Evolutionary conservation across 2,797 vertebrate genomes (phyloP).

Genomic region (Decapterus maruadsi): DNA sequence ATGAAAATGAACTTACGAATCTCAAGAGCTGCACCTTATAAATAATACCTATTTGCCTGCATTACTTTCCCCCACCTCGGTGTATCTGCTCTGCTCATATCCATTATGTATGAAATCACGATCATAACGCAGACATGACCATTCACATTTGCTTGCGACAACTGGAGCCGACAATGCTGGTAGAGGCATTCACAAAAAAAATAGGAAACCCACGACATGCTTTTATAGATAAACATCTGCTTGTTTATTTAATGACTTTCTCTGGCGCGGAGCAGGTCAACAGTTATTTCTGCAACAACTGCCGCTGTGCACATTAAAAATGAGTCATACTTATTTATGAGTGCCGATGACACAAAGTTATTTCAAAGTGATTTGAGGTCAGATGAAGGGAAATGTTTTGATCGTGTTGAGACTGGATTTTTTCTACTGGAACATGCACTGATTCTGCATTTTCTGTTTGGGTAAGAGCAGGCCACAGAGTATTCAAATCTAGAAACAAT

Average conservation of each 20-base stretch:
- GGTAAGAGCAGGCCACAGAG: background rate
- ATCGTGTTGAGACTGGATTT: background rate
- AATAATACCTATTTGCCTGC: conserved; percentile 27
- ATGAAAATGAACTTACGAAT: conserved; percentile 28
- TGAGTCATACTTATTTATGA: too few species aligned
- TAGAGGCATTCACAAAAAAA: background rate
- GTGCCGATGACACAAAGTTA: too few species aligned
- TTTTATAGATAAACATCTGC: background rate
- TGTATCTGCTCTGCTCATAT: background rate
- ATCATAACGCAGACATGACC: background rate
- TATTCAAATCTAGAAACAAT: background rate
- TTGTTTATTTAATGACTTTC: background rate
- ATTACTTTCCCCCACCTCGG: conserved; percentile 1
- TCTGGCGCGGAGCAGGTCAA: background rate
- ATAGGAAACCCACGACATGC: background rate
- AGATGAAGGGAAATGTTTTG: background rate
- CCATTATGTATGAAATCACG: conserved; percentile 20
- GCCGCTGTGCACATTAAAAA: too few species aligned
- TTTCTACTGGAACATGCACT: background rate
- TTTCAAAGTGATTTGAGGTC: background rate
- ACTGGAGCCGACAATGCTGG: background rate
- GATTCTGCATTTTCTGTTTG: conserved; percentile 3
- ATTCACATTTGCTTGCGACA: background rate
- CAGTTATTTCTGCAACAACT: background rate
- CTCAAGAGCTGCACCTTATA: conserved; percentile 24